Evolutionary conservation across 2,888 invertebrate species (phyloP), one percentile per base, ranked within the genome.

Genomic region (Cheilosia vulpina): DNA sequence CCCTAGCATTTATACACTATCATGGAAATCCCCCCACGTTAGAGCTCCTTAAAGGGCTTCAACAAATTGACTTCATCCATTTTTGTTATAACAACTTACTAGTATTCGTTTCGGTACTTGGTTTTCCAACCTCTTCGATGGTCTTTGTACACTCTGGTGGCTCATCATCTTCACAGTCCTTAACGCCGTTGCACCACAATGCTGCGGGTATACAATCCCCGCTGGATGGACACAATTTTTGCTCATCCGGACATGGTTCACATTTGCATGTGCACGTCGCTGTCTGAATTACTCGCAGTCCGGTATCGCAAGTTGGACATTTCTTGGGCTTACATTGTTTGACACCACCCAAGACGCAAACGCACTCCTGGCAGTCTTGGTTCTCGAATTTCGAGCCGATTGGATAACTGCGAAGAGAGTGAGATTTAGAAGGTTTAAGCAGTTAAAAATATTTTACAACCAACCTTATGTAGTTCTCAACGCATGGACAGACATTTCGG

Each of bases 131-230:
- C 17, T 63, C 31, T 87, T 65, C 65, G 17, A 87, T 75, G 0
- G 77, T 31, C 52, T 78, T 80, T 4, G 52, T 89, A 88, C 97
- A 97, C 76, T 94, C 92, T 2, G 94, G 92, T 13, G 92, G 91
- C 92, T 97, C 97, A 90, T 97, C 97, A 89, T 97, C 97, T 0
- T 96, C 95, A 89, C 97, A 97, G 91, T 97, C 96, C 85, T 94
- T 93, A 0, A 96, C 92, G 0, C 96, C 97, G 90, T 97, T 95
- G 90, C 97, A 97, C 97, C 97, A 97, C 13, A 94, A 92, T 0
- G 93, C 92, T 47, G 94, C 93, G 0, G 95, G 93, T 17, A 97
- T 94, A 89, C 97, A 97, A 65, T 95, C 93, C 78, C 95, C 95
- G 90, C 95, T 96, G 0, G 96, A 96, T 1, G 95, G 95, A 88